Evolutionary conservation across 2,888 invertebrate species (phyloP).

Genomic region (Ernsta delagoae): DNA sequence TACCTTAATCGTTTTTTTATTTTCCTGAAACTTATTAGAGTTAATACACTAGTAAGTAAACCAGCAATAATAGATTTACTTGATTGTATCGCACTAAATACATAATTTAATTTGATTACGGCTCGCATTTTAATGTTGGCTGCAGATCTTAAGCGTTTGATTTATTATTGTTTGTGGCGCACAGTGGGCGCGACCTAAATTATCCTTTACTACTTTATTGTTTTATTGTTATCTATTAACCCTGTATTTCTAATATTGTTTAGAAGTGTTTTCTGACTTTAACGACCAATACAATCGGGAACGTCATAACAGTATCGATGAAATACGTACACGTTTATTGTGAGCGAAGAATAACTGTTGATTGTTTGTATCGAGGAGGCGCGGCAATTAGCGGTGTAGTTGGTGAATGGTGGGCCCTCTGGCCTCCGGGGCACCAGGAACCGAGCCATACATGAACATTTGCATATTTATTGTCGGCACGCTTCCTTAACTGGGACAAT

Average conservation of each 20-base stretch:
- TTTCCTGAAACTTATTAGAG: too few relatives aligned
- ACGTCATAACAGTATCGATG: conserved; percentile 57
- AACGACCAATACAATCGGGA: conserved; percentile 47
- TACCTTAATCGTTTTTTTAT: too few relatives aligned
- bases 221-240: conserved; percentile 38
- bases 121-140: conserved; percentile 30
- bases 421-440: conserved; percentile 58
- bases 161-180: conserved; percentile 35
- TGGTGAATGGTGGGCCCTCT: conserved; percentile 75
- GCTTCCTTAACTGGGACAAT: conserved; percentile 61
- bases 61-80: not conserved
- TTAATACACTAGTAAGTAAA: not conserved
- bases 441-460: conserved; percentile 58
- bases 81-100: conserved; percentile 27
- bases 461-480: conserved; percentile 67
- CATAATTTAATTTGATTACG: conserved; percentile 22
- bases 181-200: conserved; percentile 37
- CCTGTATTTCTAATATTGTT: conserved; percentile 36
- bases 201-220: conserved; percentile 34
- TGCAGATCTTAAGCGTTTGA: conserved; percentile 34
- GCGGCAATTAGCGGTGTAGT: conserved; percentile 79
- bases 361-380: conserved; percentile 62
- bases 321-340: conserved; percentile 62
- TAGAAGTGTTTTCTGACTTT: conserved; percentile 29
- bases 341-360: conserved; percentile 67